phyloP scores from a whole-genome alignment of 2,888 invertebrate genomes.

The Electrophaes corylata region DNA sequence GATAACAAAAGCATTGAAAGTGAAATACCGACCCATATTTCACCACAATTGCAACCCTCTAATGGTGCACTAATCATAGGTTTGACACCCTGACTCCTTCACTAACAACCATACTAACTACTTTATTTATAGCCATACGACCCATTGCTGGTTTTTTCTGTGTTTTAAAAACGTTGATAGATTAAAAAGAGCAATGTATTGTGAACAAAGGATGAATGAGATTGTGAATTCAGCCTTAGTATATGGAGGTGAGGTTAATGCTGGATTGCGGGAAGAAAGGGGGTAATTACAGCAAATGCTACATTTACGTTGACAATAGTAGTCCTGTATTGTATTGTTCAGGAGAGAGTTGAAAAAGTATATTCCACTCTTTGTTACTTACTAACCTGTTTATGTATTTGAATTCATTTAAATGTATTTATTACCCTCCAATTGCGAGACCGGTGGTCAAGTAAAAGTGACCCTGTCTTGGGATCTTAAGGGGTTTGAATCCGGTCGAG shows the following conservation, averaged over 20 bases:
- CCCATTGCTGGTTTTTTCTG: constrained; percentile 45
- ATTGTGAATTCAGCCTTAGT: constrained; percentile 42
- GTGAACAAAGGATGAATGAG: background rate
- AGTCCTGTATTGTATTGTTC: constrained; percentile 33
- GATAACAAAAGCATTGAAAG: constrained; percentile 21
- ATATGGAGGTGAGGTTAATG: constrained; percentile 66
- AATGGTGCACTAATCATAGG: constrained; percentile 78
- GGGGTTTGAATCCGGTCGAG: no score
- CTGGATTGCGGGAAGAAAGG: constrained; percentile 67
- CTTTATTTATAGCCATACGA: background rate
- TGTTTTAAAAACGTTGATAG: background rate
- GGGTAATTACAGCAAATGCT: constrained; percentile 78
- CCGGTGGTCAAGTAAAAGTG: no score
- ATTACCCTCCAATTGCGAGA: no score
- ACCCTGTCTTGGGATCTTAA: no score
- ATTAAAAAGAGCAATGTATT: constrained; percentile 45
- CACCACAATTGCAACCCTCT: constrained; percentile 70
- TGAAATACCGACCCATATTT: constrained; percentile 56
- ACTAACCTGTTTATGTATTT: no score
- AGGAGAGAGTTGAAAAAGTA: constrained; percentile 14
- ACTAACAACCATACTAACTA: constrained; percentile 17
- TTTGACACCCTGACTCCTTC: constrained; percentile 66
- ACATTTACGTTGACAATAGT: constrained; percentile 70
- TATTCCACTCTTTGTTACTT: background rate
- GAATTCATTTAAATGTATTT: no score